Evolutionary conservation across 2,797 vertebrate genomes (phyloP).

Genomic region (Rhabdophis nuchalis): DNA sequence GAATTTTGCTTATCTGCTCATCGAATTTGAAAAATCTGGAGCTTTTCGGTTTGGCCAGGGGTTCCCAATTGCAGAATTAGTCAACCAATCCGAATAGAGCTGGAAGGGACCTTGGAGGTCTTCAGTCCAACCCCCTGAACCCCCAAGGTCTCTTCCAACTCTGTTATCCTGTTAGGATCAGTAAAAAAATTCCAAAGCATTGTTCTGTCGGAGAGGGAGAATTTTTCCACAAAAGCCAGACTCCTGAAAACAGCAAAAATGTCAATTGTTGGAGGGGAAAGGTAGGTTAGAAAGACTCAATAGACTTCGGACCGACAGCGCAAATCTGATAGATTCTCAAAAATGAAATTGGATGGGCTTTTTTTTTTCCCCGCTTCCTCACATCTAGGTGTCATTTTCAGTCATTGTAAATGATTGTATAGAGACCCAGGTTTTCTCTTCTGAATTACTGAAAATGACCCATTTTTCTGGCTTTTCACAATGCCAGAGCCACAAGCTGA

Average conservation of each 20-base stretch:
- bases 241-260: neutral
- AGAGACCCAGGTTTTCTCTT: neutral
- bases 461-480: neutral
- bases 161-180: too few species aligned
- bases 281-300: neutral
- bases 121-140: neutral
- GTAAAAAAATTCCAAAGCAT: neutral
- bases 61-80: neutral
- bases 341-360: neutral
- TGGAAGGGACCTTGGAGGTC: neutral
- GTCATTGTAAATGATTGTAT: neutral
- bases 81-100: too few species aligned
- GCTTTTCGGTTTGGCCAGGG: neutral
- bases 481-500: neutral
- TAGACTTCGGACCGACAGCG: too few species aligned
- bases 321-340: neutral
- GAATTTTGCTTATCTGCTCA: neutral
- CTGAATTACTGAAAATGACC: neutral
- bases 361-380: neutral
- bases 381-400: neutral
- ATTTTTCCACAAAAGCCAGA: neutral
- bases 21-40: neutral
- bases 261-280: neutral
- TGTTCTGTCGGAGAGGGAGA: neutral
- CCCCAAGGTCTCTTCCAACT: too few species aligned